Percentiles rank a stretch among this genome's conserved stretches.
Evolutionary conservation across 2,888 invertebrate genomes (phyloP).

Genomic region (Parelbella ahira): DNA sequence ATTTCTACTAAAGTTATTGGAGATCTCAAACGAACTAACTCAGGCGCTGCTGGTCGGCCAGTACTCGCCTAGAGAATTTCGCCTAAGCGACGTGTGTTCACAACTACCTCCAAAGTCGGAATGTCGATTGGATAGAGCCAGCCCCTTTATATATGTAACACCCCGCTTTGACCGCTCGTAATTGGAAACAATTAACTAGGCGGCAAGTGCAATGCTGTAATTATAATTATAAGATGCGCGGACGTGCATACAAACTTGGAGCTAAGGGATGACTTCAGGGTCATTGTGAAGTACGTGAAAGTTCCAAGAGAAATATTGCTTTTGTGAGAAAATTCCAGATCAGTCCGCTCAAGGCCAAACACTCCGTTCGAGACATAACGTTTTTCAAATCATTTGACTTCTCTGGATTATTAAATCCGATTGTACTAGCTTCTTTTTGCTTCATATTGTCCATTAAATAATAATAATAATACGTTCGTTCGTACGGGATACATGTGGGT

Average conservation of each 20-base stretch:
- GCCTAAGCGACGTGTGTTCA: constrained; percentile 70
- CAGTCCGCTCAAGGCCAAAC: no score
- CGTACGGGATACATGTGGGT: no score
- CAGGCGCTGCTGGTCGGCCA: constrained; percentile 72
- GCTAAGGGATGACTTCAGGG: constrained; percentile 30
- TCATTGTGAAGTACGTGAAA: constrained; percentile 9
- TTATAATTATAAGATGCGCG: constrained; percentile 69
- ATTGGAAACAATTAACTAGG: constrained; percentile 75
- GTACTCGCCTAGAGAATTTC: constrained; percentile 78
- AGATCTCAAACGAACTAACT: constrained; percentile 80
- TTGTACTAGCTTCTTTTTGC: no score
- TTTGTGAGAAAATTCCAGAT: constrained; percentile 21
- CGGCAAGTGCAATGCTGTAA: constrained; percentile 68
- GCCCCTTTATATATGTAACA: constrained; percentile 72
- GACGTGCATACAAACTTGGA: constrained; percentile 39
- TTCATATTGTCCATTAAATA: no score
- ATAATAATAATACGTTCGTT: no score
- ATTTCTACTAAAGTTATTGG: constrained; percentile 57
- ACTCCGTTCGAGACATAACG: no score
- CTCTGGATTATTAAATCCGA: no score
- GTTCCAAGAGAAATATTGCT: background rate
- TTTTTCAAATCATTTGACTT: no score
- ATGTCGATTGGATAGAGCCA: constrained; percentile 57
- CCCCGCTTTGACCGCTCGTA: constrained; percentile 64
- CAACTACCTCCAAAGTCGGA: constrained; percentile 66